Percentiles rank a stretch among this genome's conserved stretches.
These are phyloP conservation scores for Setipinna tenuifilis DNA, from an alignment of 2,797 vertebrate genomes.

Conservation along the genomic window DNA sequence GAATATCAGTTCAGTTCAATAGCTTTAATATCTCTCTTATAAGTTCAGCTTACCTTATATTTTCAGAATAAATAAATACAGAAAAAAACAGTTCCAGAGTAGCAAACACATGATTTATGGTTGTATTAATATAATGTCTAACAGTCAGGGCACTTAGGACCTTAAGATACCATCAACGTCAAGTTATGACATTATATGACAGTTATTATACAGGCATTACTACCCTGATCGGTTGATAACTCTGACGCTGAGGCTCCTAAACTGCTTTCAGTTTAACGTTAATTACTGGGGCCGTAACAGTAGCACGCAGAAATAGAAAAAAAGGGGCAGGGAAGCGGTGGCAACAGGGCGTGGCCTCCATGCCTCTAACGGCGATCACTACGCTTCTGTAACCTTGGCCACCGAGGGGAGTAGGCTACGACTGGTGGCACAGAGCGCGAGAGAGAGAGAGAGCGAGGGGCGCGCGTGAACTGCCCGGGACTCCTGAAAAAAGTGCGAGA, in stretches of 20 bases:
- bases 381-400: slow-evolving; percentile 14
- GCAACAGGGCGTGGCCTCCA: slow-evolving; percentile 13
- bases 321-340: background rate
- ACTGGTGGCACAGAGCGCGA: background rate
- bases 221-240: background rate
- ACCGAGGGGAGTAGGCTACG: background rate
- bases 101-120: background rate
- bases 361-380: slow-evolving; percentile 4
- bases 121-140: background rate
- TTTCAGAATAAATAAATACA: no score
- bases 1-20: no score
- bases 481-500: background rate
- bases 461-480: background rate
- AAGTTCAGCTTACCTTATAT: no score
- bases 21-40: no score
- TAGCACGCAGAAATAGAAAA: slow-evolving; percentile 18
- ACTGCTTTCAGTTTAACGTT: background rate
- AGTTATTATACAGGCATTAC: background rate
- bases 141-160: background rate
- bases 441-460: background rate
- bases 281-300: slow-evolving; percentile 6
- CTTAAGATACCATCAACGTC: background rate
- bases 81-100: no score
- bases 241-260: background rate
- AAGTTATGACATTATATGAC: background rate